A percentile compares a stretch with the other conserved stretches of the same genome.
Evolutionary conservation across 2,113 vertebrate genomes (phyloP).

Genomic region (Pseudonaja textilis): DNA sequence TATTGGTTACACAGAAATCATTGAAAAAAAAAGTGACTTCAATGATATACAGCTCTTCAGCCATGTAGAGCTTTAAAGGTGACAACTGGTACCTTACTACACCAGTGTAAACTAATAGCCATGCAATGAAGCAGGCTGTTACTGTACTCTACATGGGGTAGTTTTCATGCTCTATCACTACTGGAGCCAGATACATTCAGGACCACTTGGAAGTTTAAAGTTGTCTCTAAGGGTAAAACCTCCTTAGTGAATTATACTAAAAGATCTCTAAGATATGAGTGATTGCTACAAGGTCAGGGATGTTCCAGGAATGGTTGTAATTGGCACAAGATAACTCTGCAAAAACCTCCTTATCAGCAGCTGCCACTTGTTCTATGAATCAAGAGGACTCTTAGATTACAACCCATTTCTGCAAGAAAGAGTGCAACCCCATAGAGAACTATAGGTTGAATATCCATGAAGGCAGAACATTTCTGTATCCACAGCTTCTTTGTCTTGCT

Average conservation of each 20-base stretch:
- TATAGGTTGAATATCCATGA: neutral
- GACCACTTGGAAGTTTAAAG: neutral
- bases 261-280: neutral
- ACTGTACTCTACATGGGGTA: neutral
- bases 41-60: neutral
- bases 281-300: neutral
- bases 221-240: neutral
- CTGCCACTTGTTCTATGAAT: neutral
- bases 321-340: neutral
- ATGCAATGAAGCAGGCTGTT: neutral
- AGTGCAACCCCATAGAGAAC: neutral
- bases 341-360: neutral
- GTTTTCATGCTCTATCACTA: neutral
- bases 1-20: neutral
- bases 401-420: neutral
- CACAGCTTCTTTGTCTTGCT: neutral
- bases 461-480: neutral
- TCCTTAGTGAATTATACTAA: neutral
- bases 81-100: neutral
- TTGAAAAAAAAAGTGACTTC: neutral
- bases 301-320: neutral
- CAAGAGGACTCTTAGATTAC: neutral
- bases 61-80: neutral
- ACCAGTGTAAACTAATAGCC: neutral
- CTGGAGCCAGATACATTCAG: neutral